These are phyloP conservation scores for Xanthia icteritia DNA, from an alignment of 2,888 invertebrate genomes.

Conservation along the genomic window DNA sequence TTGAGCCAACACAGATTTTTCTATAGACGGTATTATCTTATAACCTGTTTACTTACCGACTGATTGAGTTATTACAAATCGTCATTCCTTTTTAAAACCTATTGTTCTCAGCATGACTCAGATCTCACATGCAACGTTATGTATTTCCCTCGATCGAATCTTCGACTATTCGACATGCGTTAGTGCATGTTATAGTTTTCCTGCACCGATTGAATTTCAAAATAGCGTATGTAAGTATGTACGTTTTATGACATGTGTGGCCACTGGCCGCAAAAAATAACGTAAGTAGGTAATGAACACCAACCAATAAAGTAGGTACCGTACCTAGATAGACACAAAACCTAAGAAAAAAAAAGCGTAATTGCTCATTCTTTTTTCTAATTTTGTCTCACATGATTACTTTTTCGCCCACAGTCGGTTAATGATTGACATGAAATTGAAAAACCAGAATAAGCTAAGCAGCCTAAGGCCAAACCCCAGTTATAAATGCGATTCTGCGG, in stretches of 20 bases:
- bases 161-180: slow-evolving; percentile 16
- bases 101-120: slow-evolving; percentile 59
- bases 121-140: slow-evolving; percentile 26
- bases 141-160: slow-evolving; percentile 15
- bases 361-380: background rate
- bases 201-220: slow-evolving; percentile 23
- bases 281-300: background rate
- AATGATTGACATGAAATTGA: slow-evolving; percentile 4
- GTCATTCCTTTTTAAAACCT: slow-evolving; percentile 49
- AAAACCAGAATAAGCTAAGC: slow-evolving; percentile 6
- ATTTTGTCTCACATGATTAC: background rate
- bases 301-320: background rate
- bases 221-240: background rate
- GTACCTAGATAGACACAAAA: background rate
- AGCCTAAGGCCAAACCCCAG: background rate
- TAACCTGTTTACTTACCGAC: slow-evolving; percentile 40
- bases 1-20: background rate
- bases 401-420: slow-evolving; percentile 4
- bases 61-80: slow-evolving; percentile 43
- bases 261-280: background rate
- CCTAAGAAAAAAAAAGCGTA: background rate
- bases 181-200: slow-evolving; percentile 26
- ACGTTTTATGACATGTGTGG: slow-evolving; percentile 10
- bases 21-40: slow-evolving; percentile 33
- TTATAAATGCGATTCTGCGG: background rate